phyloP scores from a whole-genome alignment of 2,797 vertebrate species.

The Enteromius thamalakanensis region DNA sequence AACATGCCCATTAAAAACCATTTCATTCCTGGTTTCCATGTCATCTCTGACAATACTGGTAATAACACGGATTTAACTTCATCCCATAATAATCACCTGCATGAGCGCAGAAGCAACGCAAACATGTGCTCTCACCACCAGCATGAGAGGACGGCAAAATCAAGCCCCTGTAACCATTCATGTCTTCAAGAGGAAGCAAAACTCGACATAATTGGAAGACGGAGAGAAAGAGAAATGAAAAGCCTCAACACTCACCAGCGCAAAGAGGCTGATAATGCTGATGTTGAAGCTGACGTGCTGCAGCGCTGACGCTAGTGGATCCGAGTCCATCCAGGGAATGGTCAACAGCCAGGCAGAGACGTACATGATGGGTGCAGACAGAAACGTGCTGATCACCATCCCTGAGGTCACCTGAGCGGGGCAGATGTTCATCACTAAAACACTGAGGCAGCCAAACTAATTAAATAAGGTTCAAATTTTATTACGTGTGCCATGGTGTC shows the following conservation, averaged over 20 bases:
- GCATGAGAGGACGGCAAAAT: background rate
- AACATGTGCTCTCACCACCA: background rate
- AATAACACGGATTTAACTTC: constrained; percentile 16
- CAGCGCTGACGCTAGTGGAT: constrained; percentile 83
- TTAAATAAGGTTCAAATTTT: background rate
- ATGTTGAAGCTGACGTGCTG: constrained; percentile 93
- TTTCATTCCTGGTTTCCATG: background rate
- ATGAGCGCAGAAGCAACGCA: background rate
- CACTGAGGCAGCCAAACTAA: background rate
- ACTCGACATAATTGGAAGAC: background rate
- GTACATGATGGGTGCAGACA: constrained; percentile 98
- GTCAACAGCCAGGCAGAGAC: constrained; percentile 95
- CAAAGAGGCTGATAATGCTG: constrained; percentile 90
- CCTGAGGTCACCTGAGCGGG: constrained; percentile 88
- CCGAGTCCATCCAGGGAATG: constrained; percentile 88
- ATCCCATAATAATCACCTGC: constrained; percentile 38
- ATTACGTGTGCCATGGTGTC: background rate
- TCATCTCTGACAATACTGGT: background rate
- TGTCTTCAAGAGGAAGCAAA: constrained; percentile 16
- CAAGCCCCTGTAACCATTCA: background rate
- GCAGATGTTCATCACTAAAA: background rate
- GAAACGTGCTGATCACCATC: constrained; percentile 97
- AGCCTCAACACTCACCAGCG: constrained; percentile 83
- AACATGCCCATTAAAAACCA: background rate
- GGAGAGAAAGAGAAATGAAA: background rate